Evolutionary conservation across 2,113 vertebrate species (phyloP).

Genomic region (Oryzias woworae): DNA sequence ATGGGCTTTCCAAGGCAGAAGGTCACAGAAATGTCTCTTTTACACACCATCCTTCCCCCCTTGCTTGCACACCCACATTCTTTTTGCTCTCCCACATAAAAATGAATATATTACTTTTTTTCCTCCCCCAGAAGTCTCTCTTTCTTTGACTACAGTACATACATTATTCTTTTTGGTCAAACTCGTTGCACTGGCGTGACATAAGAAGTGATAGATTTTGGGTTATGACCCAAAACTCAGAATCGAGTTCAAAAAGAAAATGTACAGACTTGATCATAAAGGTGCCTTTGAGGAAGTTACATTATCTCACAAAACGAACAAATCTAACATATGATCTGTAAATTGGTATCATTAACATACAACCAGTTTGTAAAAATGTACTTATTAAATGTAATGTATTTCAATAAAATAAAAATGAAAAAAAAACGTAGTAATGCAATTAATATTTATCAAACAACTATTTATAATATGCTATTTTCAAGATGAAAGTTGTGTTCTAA

Average conservation of each 20-base stretch:
- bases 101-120: slow-evolving; percentile 58
- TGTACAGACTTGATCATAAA: neutral
- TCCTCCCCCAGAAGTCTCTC: slow-evolving; percentile 1
- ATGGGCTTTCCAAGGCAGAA: slow-evolving; percentile 67
- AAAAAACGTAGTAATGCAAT: no score
- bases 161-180: slow-evolving; percentile 54
- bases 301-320: neutral
- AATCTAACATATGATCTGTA: no score
- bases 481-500: no score
- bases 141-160: slow-evolving; percentile 41
- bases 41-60: slow-evolving; percentile 35
- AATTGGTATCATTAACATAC: neutral
- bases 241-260: neutral
- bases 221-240: slow-evolving; percentile 32
- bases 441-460: no score
- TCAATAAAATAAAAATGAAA: no score
- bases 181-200: slow-evolving; percentile 22
- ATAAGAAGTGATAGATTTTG: slow-evolving; percentile 33
- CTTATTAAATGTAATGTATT: no score
- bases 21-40: slow-evolving; percentile 73
- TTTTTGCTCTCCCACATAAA: slow-evolving; percentile 36
- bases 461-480: no score
- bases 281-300: slow-evolving; percentile 25
- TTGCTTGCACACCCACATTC: slow-evolving; percentile 9
- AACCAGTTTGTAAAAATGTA: neutral